These are phyloP conservation scores for Lithophane leautieri DNA, from an alignment of 2,888 invertebrate genomes.

Conservation along the genomic window DNA sequence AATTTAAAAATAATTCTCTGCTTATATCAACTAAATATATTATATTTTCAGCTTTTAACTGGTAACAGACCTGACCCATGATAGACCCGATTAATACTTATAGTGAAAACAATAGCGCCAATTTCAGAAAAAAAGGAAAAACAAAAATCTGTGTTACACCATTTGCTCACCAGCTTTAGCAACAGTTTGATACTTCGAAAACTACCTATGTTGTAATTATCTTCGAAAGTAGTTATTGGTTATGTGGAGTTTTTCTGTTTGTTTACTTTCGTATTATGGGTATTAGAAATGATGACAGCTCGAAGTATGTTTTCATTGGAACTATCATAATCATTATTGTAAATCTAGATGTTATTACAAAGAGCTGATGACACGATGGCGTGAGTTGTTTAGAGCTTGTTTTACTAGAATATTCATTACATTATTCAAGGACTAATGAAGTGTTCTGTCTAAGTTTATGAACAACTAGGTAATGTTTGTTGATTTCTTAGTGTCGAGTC, in stretches of 20 bases:
- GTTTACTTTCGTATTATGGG: slow-evolving; percentile 6
- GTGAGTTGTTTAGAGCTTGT: neutral
- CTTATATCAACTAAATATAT: no score
- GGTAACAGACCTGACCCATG: neutral
- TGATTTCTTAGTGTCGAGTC: neutral
- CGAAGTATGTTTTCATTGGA: slow-evolving; percentile 10
- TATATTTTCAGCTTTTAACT: no score
- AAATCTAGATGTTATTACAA: slow-evolving; percentile 12
- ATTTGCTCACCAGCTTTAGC: neutral
- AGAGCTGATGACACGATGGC: slow-evolving; percentile 32
- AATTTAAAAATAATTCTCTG: neutral
- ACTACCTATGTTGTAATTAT: slow-evolving; percentile 53
- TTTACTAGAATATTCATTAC: slow-evolving; percentile 15
- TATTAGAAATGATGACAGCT: slow-evolving; percentile 20
- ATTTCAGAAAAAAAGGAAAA: neutral
- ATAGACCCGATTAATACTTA: neutral
- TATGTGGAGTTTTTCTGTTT: slow-evolving; percentile 38
- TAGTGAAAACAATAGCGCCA: neutral
- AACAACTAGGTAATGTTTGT: neutral
- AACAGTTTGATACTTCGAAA: slow-evolving; percentile 40
- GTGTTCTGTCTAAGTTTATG: neutral
- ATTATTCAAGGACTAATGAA: neutral
- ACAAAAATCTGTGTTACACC: neutral
- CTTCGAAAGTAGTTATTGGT: slow-evolving; percentile 47
- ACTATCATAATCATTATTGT: slow-evolving; percentile 24